These are phyloP conservation scores for Herpetotheres cachinnans DNA, from an alignment of 2,113 vertebrate genomes.

Conservation along the genomic window DNA sequence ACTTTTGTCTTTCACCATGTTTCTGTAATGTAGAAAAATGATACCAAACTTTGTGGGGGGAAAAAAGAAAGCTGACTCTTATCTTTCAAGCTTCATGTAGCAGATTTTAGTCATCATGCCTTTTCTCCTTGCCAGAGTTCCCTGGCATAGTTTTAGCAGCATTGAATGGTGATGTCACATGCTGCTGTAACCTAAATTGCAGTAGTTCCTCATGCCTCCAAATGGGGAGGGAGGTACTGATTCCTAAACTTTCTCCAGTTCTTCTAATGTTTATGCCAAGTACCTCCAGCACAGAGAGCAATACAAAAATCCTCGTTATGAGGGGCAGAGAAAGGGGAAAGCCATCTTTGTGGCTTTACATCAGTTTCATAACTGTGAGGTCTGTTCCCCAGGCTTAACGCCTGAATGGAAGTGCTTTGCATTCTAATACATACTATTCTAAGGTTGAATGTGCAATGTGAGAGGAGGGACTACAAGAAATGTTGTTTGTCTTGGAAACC, in stretches of 20 bases:
- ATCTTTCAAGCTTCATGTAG: neutral
- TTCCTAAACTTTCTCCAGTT: neutral
- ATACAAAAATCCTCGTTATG: neutral
- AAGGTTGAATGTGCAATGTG: neutral
- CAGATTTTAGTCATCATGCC: neutral
- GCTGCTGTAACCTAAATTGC: neutral
- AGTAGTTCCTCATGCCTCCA: neutral
- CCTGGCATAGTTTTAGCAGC: neutral
- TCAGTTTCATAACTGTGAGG: neutral
- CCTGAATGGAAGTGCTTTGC: slow-evolving; percentile 2
- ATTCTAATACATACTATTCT: neutral
- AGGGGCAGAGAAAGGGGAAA: neutral
- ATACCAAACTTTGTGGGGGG: neutral
- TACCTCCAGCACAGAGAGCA: neutral
- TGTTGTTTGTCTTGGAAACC: neutral
- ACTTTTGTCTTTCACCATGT: neutral
- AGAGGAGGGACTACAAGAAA: neutral
- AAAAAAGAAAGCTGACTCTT: neutral
- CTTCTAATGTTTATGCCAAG: neutral
- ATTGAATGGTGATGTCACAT: neutral
- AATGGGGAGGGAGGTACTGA: neutral
- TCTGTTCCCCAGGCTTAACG: neutral
- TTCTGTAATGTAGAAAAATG: neutral
- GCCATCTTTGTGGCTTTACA: neutral
- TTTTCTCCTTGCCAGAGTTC: neutral